Evolutionary conservation across 2,888 invertebrate species (phyloP).

Genomic region (Tholera decimalis): DNA sequence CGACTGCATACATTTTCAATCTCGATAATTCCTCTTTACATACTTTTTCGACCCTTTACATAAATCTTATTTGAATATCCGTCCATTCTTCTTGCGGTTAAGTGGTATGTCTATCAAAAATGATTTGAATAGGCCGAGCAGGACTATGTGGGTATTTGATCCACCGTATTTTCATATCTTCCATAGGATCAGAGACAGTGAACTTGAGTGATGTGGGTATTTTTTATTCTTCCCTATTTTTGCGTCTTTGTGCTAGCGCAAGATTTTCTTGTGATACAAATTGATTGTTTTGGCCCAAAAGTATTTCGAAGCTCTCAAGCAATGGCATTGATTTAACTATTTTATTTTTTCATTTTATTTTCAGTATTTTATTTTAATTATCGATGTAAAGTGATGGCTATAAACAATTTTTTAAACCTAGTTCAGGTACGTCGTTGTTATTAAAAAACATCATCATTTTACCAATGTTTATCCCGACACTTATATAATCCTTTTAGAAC

Average conservation of each 20-base stretch:
- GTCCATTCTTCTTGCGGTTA: slow-evolving; percentile 25
- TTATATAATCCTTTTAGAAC: no score
- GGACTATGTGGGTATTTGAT: slow-evolving; percentile 30
- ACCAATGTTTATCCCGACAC: no score
- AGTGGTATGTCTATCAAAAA: slow-evolving; percentile 48
- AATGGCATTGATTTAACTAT: neutral
- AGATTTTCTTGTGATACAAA: neutral
- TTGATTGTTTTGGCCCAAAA: neutral
- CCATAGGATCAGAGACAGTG: slow-evolving; percentile 32
- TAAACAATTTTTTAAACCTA: no score
- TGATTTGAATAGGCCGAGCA: slow-evolving; percentile 30
- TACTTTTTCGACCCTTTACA: neutral
- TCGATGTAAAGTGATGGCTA: no score
- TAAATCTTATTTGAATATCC: slow-evolving; percentile 2
- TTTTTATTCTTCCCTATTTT: slow-evolving; percentile 21
- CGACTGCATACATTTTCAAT: no score
- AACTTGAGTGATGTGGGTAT: slow-evolving; percentile 60
- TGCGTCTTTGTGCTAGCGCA: neutral
- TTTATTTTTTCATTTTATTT: no score
- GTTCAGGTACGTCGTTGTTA: no score
- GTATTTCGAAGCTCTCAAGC: neutral
- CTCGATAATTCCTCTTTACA: rapidly evolving
- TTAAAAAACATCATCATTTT: no score
- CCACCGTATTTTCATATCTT: slow-evolving; percentile 53
- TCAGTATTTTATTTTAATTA: no score